Evolutionary conservation across 1,140 invertebrate species (phyloP), one percentile per base, ranked within the genome.

Genomic region (Trachelipus rathkii): DNA sequence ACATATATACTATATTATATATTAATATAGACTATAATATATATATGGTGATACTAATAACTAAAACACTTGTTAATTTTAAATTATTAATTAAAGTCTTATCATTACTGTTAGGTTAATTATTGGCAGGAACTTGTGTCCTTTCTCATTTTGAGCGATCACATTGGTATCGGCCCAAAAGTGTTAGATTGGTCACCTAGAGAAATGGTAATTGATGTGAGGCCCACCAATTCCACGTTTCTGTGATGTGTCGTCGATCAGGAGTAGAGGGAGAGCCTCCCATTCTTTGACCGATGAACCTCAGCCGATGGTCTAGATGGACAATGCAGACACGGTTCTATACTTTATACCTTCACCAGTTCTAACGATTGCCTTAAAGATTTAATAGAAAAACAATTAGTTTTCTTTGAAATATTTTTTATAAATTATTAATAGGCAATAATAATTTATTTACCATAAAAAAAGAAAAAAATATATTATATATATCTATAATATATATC

Each of bases 271-370:
- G 68, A 8, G 50, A n/a, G n/a, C n/a, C n/a, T 44, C 15, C 73
- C 73, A 45, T 75, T 43, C 60, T 67, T 75, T 4, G 73, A 68
- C 73, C 73, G 67, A 15, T 6, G 10, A 81, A 33, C 77, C 11
- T 77, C 75, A 6, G 79, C 77, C 9, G 68, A 60, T 3, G 79
- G 79, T 9, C 79, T 77, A 9, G 77, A 74, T 78, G 79, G 5
- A 81, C 79, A 13, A 81, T 66, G 60, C 79, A 81, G 10, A 81
- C 77, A 10, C n/a, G 78, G 79, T 71, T 81, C 77, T n/a, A n/a
- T 0, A 78, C 79, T 0, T 74, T 23, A 74, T 81, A n/a, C 73
- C 77, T 60, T 81, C 79, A 8, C 79, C 79, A 13, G 77, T 81
- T 10, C 75, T 60, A 72, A 81, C 77, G 53, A 78, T 77, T 10